Conservation (phyloP, 1,140 invertebrate genomes). For the Gonatopus flavifemur region DNA sequence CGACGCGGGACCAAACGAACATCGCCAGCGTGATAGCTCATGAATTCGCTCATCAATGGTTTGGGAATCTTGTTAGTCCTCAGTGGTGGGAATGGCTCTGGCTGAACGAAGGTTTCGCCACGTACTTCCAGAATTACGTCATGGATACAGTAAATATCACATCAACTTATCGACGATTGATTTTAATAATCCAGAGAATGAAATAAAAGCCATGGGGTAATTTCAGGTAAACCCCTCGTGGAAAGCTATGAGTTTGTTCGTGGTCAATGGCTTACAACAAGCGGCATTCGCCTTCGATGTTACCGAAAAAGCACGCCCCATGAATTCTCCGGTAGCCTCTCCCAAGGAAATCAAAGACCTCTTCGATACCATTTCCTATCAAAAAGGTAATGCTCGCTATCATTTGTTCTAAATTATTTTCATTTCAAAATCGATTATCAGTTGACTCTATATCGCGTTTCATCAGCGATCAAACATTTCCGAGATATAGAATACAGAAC, state of each 20-base stretch:
- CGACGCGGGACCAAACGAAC: slow-evolving; percentile 53
- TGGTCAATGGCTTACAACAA: slow-evolving; percentile 70
- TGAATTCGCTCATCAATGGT: slow-evolving; percentile 67
- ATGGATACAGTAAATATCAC: slow-evolving; percentile 66
- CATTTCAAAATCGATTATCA: background rate
- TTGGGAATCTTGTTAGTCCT: slow-evolving; percentile 65
- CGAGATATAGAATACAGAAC: too few species aligned
- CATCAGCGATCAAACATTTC: too few species aligned
- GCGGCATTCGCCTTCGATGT: slow-evolving; percentile 72
- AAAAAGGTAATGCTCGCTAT: slow-evolving; percentile 80
- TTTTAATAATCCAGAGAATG: background rate
- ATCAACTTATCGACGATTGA: slow-evolving; percentile 65
- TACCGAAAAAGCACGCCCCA: slow-evolving; percentile 75
- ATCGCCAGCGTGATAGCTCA: slow-evolving; percentile 64
- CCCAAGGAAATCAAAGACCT: slow-evolving; percentile 81
- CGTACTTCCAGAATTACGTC: slow-evolving; percentile 70
- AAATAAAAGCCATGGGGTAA: slow-evolving; percentile 1
- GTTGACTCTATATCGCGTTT: too few species aligned
- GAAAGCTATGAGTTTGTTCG: slow-evolving; percentile 8
- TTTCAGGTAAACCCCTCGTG: slow-evolving; percentile 16
- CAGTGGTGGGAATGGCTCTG: slow-evolving; percentile 68
- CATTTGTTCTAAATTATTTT: background rate
- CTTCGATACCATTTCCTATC: slow-evolving; percentile 84
- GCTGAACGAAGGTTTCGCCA: slow-evolving; percentile 72
- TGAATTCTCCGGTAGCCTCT: slow-evolving; percentile 74